Base-by-base conservation (phyloP, 2,888 invertebrate species). In the Drosophila koepferae region DNA sequence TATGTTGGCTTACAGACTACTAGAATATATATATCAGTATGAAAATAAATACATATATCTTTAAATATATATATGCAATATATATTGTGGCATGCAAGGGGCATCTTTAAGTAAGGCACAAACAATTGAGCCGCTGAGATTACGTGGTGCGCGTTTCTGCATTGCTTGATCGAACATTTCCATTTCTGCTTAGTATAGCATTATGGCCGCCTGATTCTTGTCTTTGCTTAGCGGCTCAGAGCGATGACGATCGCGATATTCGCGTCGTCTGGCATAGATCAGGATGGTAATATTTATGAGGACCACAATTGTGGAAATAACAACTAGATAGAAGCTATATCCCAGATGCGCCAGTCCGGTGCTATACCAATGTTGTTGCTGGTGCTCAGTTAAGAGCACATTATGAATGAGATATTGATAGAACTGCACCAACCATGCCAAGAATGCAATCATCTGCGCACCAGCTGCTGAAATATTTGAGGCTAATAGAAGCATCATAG, bases 341-440 rank as follows among this genome's bases (percentile, higher is more conserved):
- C 98, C 98, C 46, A 98, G 94, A 81, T 96, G 95, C 0, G 98
- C 97, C 90, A 96, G 95, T 58, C 96, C 96, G 79, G 96, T 96
- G 0, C 98, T 97, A 36, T 96, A 95, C 97, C 98, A 98, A 86
- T 96, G 95, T 82, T 96, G 96, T 40, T 96, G 95, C 66, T 95
- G 94, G 90, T 98, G 97, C 86, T 97, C 96, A 56, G 95, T 94
- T 1, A 96, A 95, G 93, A 98, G 94, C 2, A 98, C 97, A 92
- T 98, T 98, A 90, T 96, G 94, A 88, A 96, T 96, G 60, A 98
- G 94, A 91, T 96, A 96, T 53, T 96, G 94, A 92, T 96, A 96
- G 94, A 96, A 98, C 93, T 98, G 97, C 36, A 96, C 95, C 75
- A 97, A 94, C 97, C 98, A 98, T 66, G 97, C 95, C 36, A 96